These are phyloP conservation scores for Agrilus planipennis DNA, from an alignment of 1,140 invertebrate genomes.

Conservation along the genomic window DNA sequence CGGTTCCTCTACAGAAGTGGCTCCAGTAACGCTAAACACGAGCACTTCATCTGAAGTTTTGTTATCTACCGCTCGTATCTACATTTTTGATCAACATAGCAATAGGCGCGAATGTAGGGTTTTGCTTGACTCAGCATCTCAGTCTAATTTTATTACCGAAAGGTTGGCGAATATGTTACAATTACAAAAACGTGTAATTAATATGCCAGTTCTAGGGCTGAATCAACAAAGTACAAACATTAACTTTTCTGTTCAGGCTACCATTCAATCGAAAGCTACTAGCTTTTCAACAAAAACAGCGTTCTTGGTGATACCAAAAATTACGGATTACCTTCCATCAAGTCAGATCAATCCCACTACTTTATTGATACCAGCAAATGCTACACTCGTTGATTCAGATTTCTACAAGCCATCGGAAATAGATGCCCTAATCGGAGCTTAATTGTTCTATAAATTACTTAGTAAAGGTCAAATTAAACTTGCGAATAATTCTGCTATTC, in stretches of 20 bases:
- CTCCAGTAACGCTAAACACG: neutral
- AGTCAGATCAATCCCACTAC: neutral
- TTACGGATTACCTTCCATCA: neutral
- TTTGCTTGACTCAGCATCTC: neutral
- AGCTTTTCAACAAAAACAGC: neutral
- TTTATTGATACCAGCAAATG: neutral
- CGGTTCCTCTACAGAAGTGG: neutral
- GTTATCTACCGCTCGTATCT: neutral
- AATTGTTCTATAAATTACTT: constrained; percentile 9
- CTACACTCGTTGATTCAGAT: constrained; percentile 1
- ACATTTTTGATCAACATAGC: neutral
- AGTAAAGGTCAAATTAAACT: constrained; percentile 8
- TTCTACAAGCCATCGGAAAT: neutral
- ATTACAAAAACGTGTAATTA: neutral
- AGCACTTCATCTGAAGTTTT: neutral
- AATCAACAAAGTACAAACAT: neutral
- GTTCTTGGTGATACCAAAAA: neutral
- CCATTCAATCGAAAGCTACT: neutral
- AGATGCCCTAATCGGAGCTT: constrained; percentile 1
- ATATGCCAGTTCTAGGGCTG: neutral
- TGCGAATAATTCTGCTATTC: neutral
- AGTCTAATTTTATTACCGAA: constrained; percentile 1
- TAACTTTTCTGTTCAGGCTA: neutral
- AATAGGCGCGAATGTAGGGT: neutral
- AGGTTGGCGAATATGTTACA: neutral